These are phyloP conservation scores for Lepidurus apus DNA, from an alignment of 1,140 invertebrate species.

Conservation along the genomic window DNA sequence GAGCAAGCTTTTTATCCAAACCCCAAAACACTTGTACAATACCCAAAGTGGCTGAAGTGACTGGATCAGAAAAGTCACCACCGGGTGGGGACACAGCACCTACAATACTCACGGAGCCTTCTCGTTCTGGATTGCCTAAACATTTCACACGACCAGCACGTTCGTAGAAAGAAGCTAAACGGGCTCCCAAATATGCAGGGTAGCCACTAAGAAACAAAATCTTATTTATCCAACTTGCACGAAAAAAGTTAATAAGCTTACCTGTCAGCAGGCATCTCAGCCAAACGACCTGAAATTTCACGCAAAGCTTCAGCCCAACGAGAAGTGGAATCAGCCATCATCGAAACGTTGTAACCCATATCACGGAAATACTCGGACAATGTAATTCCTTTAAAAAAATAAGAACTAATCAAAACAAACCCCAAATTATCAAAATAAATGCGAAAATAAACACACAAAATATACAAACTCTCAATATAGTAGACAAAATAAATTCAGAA, in stretches of 20 bases:
- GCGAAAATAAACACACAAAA: conserved; percentile 1
- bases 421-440: not conserved
- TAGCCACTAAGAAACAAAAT: conserved; percentile 68
- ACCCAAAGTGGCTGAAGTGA: conserved; percentile 96
- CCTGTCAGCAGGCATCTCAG: conserved; percentile 97
- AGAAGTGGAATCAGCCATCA: conserved; percentile 99
- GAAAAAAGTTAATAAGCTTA: conserved; percentile 35
- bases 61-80: conserved; percentile 99
- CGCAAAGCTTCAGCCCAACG: conserved; percentile 99
- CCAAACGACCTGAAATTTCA: conserved; percentile 99
- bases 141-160: conserved; percentile 96
- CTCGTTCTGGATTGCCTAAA: conserved; percentile 94
- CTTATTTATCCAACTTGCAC: not conserved
- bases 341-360: conserved; percentile 99
- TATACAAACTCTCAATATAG: not conserved
- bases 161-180: conserved; percentile 98
- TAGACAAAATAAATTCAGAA: not conserved
- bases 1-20: conserved; percentile 97
- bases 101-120: conserved; percentile 98
- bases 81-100: conserved; percentile 99
- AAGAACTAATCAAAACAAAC: conserved; percentile 16
- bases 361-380: conserved; percentile 94
- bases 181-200: conserved; percentile 95
- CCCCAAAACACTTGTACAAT: conserved; percentile 99
- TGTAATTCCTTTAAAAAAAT: conserved; percentile 72